A percentile compares a stretch with the other conserved stretches of the same genome.
Conservation (phyloP, 1,140 invertebrate species). For the Saccostrea cuccullata region DNA sequence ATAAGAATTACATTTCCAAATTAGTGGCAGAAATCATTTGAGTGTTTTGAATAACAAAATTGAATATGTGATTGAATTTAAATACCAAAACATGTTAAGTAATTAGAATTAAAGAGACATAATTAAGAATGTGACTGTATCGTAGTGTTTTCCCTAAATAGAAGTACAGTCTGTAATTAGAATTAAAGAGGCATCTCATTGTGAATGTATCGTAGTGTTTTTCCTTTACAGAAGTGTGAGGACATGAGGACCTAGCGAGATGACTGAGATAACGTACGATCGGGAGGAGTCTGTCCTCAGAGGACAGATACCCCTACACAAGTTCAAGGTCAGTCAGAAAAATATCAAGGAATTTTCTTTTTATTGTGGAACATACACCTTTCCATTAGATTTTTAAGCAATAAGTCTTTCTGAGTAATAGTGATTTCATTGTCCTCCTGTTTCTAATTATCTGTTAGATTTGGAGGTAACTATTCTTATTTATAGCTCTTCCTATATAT, state of each 20-base stretch:
- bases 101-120: no score
- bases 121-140: no score
- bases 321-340: slow-evolving; percentile 26
- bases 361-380: not conserved
- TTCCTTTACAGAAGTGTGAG: not conserved
- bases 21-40: no score
- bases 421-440: no score
- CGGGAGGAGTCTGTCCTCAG: slow-evolving; percentile 40
- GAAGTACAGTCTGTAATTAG: no score
- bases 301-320: slow-evolving; percentile 41
- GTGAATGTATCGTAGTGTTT: not conserved
- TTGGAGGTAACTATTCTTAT: no score
- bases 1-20: not conserved
- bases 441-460: no score
- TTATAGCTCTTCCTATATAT: no score
- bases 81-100: no score
- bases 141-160: not conserved
- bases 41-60: no score
- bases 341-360: not conserved
- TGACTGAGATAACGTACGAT: slow-evolving; percentile 39
- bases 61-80: no score
- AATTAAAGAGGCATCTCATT: not conserved
- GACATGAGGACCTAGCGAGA: not conserved
- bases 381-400: not conserved
- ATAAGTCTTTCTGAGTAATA: no score